Conservation (phyloP, 92 coral and sea anemone genomes). For the Porites divaricata region DNA sequence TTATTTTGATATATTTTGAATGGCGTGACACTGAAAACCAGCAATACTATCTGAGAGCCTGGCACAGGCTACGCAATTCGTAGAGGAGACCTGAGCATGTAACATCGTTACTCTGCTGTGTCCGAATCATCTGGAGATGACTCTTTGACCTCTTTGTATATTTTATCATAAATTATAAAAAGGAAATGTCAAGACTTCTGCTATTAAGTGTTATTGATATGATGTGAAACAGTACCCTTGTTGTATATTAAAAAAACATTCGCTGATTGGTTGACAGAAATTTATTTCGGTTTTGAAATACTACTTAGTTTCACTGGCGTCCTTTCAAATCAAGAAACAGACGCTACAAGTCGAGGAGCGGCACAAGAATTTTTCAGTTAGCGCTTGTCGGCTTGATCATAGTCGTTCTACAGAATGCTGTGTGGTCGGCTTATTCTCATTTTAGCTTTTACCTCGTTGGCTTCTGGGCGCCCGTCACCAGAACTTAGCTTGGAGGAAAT, state of each 20-base stretch:
- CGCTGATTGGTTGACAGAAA: slow-evolving; percentile 28
- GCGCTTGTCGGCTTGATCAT: not conserved
- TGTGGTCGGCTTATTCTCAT: slow-evolving; percentile 8
- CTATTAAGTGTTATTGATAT: not conserved
- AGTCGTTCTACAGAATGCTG: slow-evolving; percentile 6
- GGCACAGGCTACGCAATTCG: too few relatives aligned
- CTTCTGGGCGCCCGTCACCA: slow-evolving; percentile 35
- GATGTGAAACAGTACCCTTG: not conserved
- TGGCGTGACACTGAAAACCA: too few relatives aligned
- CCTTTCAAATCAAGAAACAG: not conserved
- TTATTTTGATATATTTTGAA: too few relatives aligned
- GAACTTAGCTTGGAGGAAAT: slow-evolving; percentile 44
- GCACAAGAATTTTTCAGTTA: not conserved
- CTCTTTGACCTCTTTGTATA: not conserved
- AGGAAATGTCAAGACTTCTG: not conserved
- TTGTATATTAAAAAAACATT: not conserved
- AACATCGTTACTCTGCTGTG: too few relatives aligned
- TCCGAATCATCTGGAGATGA: too few relatives aligned
- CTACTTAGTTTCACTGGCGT: not conserved
- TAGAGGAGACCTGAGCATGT: too few relatives aligned
- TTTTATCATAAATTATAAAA: not conserved
- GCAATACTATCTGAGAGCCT: too few relatives aligned
- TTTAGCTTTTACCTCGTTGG: not conserved
- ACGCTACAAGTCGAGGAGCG: not conserved
- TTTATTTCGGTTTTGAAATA: slow-evolving; percentile 19